Evolutionary conservation across 2,113 vertebrate species (phyloP).

Genomic region (Kobus ellipsiprymnus): DNA sequence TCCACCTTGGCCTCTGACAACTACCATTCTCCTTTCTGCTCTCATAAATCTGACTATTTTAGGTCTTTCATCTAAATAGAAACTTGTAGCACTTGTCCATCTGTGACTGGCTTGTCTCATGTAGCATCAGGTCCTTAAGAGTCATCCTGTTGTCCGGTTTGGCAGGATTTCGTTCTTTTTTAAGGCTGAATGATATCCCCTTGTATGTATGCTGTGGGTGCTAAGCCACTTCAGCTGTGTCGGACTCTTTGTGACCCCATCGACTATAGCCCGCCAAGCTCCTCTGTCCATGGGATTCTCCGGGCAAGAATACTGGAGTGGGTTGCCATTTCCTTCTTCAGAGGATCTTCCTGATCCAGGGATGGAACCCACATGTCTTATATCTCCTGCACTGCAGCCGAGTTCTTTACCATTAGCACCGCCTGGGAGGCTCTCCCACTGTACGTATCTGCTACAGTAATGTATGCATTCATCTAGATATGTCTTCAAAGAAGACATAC

Average conservation of each 20-base stretch:
- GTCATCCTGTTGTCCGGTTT: no score
- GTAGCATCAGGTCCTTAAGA: neutral
- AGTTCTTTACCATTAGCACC: neutral
- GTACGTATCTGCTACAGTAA: accelerated
- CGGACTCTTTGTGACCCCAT: neutral
- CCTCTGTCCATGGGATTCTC: neutral
- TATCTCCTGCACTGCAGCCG: neutral
- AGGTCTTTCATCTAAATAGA: neutral
- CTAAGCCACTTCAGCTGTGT: neutral
- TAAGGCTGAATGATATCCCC: neutral
- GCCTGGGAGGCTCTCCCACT: neutral
- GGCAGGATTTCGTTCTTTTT: neutral
- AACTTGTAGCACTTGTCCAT: accelerated
- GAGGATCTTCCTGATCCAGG: neutral
- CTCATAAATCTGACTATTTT: neutral
- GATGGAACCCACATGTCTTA: neutral
- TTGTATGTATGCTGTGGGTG: neutral
- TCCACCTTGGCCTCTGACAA: neutral
- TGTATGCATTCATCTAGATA: neutral
- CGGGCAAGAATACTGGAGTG: neutral
- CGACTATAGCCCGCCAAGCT: neutral
- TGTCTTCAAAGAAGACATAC: neutral
- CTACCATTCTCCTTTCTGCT: no score
- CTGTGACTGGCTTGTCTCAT: neutral
- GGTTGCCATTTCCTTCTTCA: neutral